These are phyloP conservation scores for Drosophila dunni DNA, from an alignment of 1,140 invertebrate species.

Conservation along the genomic window DNA sequence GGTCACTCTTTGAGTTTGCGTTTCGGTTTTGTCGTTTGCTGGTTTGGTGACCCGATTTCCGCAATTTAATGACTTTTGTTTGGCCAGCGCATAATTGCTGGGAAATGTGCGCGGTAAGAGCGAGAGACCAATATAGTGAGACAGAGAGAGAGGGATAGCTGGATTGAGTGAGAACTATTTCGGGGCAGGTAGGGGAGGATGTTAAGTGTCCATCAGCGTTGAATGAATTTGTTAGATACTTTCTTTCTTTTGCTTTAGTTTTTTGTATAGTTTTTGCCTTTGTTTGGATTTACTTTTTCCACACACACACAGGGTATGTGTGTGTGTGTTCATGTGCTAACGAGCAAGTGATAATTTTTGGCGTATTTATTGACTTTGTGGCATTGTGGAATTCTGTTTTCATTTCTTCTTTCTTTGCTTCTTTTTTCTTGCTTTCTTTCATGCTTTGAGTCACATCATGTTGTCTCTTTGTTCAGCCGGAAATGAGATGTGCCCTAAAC, in stretches of 20 bases:
- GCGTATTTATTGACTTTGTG: conserved; percentile 80
- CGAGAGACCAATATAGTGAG: conserved; percentile 8
- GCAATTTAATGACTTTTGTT: conserved; percentile 82
- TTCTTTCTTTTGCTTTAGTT: conserved; percentile 53
- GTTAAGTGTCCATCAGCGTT: conserved; percentile 51
- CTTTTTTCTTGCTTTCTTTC: conserved; percentile 23
- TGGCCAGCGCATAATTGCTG: conserved; percentile 78
- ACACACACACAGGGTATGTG: conserved; percentile 16
- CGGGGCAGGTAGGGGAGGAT: conserved; percentile 24
- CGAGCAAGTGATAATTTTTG: conserved; percentile 77
- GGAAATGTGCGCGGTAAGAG: conserved; percentile 49
- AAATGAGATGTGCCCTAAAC: conserved; percentile 62
- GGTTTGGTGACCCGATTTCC: conserved; percentile 80
- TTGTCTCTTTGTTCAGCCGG: conserved; percentile 59
- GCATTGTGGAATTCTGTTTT: conserved; percentile 65
- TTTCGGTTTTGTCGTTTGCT: conserved; percentile 39
- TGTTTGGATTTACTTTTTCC: conserved; percentile 45
- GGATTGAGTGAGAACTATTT: conserved; percentile 27
- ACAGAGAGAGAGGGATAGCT: neutral
- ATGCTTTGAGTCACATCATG: conserved; percentile 29
- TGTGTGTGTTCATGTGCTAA: conserved; percentile 49
- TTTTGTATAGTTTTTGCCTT: conserved; percentile 58
- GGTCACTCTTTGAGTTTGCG: conserved; percentile 35
- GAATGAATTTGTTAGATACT: conserved; percentile 68
- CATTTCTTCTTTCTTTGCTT: conserved; percentile 40